Percentiles rank a stretch among this genome's conserved stretches.
phyloP scores from a whole-genome alignment of 2,888 invertebrate species.

The Philonicus albiceps region DNA sequence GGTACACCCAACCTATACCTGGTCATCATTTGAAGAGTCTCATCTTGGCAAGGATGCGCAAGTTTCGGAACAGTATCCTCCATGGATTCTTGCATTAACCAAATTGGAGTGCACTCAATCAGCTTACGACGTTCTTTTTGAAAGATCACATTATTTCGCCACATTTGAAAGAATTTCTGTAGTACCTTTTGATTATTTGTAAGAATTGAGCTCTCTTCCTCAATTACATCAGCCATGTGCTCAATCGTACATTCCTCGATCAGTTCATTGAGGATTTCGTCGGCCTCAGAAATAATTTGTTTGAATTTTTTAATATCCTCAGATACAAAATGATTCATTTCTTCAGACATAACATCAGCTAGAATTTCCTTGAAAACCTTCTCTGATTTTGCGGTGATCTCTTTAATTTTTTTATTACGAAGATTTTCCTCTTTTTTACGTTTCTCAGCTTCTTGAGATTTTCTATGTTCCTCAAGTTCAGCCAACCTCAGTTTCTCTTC shows the following conservation, averaged over 20 bases:
- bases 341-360: constrained; percentile 12
- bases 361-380: constrained; percentile 23
- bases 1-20: constrained; percentile 64
- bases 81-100: constrained; percentile 62
- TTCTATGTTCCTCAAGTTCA: constrained; percentile 49
- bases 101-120: constrained; percentile 67
- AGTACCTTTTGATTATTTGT: constrained; percentile 57
- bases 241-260: constrained; percentile 49
- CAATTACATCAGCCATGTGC: constrained; percentile 53
- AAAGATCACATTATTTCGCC: constrained; percentile 62
- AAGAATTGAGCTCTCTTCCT: constrained; percentile 58
- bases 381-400: constrained; percentile 44
- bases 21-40: constrained; percentile 64
- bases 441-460: constrained; percentile 49
- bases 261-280: constrained; percentile 48
- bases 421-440: constrained; percentile 48
- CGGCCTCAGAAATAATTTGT: constrained; percentile 51
- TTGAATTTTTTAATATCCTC: constrained; percentile 53
- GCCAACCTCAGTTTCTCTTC: constrained; percentile 48
- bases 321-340: constrained; percentile 52
- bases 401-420: constrained; percentile 50
- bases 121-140: constrained; percentile 65
- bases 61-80: constrained; percentile 56
- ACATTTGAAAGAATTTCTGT: constrained; percentile 62
- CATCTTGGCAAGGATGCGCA: constrained; percentile 62